Percentiles rank a stretch among this genome's conserved stretches.
These are phyloP conservation scores for Sebastiscus albofasciatus DNA, from an alignment of 2,797 vertebrate species.

Conservation along the genomic window DNA sequence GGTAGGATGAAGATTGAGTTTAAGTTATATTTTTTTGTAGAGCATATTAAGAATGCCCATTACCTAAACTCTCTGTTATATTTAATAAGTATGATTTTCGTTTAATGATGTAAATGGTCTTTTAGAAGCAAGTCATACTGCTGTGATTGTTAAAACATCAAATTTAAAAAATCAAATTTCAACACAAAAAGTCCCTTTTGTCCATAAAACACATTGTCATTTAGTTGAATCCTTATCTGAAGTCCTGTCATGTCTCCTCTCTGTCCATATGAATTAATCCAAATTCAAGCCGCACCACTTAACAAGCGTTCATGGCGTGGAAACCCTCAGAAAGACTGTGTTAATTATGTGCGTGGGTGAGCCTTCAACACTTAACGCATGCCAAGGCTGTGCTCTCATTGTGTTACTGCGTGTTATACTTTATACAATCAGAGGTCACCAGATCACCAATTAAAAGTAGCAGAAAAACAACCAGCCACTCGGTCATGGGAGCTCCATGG, in stretches of 20 bases:
- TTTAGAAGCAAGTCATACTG: background rate
- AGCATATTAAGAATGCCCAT: background rate
- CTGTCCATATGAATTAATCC: slow-evolving; percentile 16
- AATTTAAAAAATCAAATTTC: background rate
- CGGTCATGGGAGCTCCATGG: background rate
- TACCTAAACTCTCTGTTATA: background rate
- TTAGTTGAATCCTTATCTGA: background rate
- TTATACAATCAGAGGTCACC: slow-evolving; percentile 55
- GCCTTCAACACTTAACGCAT: slow-evolving; percentile 59
- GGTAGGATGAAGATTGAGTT: background rate
- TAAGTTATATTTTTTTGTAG: background rate
- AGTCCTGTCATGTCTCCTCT: background rate
- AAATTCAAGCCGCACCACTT: slow-evolving; percentile 49
- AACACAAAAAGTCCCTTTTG: background rate
- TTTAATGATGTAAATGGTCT: background rate
- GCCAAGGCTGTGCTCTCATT: slow-evolving; percentile 42
- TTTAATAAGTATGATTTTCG: background rate
- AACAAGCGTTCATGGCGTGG: slow-evolving; percentile 37
- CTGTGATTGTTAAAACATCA: background rate
- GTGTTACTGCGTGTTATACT: slow-evolving; percentile 34
- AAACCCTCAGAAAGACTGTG: slow-evolving; percentile 53
- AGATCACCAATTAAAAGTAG: slow-evolving; percentile 65
- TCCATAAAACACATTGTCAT: background rate
- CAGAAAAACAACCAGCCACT: slow-evolving; percentile 53
- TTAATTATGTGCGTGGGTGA: slow-evolving; percentile 76